Evolutionary conservation across 2,113 vertebrate species (phyloP).

Genomic region (Paramormyrops kingsleyae): DNA sequence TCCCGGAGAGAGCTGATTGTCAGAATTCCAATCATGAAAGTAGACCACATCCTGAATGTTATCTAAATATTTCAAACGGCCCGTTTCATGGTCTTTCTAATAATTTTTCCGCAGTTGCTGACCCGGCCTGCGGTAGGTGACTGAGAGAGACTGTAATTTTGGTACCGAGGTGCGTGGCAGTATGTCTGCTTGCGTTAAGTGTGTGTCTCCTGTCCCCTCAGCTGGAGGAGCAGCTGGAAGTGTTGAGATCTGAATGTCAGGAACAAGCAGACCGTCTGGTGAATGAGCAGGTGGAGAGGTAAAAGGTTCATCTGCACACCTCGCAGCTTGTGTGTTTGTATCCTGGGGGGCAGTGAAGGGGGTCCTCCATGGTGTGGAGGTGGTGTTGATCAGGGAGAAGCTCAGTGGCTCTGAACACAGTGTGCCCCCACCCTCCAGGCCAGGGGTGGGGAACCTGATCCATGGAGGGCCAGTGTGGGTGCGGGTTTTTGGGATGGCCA

Average conservation of each 20-base stretch:
- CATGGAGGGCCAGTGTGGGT: too few species aligned
- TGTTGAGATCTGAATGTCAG: conserved; percentile 44
- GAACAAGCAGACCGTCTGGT: conserved; percentile 44
- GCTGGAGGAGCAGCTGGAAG: conserved; percentile 52
- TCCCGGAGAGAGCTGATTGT: not conserved
- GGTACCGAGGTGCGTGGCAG: not conserved
- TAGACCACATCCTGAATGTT: not conserved
- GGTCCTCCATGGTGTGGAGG: conserved; percentile 39
- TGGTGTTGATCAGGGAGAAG: conserved; percentile 60
- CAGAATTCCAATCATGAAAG: not conserved
- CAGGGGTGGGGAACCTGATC: conserved; percentile 7
- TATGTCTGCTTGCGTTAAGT: not conserved
- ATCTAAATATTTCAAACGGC: not conserved
- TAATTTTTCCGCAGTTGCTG: not conserved
- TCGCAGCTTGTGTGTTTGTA: conserved; percentile 26
- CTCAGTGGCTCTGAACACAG: conserved; percentile 32
- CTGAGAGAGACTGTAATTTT: not conserved
- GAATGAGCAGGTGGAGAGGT: conserved; percentile 61
- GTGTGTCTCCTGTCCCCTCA: conserved; percentile 29
- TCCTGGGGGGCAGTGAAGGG: conserved; percentile 31
- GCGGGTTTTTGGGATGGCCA: too few species aligned
- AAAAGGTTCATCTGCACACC: conserved; percentile 20
- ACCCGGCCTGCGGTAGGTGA: not conserved
- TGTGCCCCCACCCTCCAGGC: not conserved
- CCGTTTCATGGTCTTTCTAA: not conserved